A percentile compares a stretch with the other conserved stretches of the same genome.
phyloP scores from a whole-genome alignment of 2,797 vertebrate species.

The Malurus leucopterus region DNA sequence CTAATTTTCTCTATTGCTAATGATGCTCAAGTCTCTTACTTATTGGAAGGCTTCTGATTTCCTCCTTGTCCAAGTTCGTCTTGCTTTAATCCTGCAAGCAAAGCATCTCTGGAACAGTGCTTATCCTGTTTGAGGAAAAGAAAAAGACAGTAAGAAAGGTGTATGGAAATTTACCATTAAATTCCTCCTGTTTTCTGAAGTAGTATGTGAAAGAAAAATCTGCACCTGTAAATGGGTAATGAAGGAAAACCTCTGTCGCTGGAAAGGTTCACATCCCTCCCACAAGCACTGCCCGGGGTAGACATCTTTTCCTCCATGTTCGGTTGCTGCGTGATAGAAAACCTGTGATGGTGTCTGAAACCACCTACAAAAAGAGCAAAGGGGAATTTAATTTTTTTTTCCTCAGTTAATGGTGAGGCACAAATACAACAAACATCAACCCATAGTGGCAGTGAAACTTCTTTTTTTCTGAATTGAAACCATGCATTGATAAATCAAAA shows the following conservation, averaged over 20 bases:
- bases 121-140: constrained; percentile 83
- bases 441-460: neutral
- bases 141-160: neutral
- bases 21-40: constrained; percentile 74
- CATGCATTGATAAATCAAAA: neutral
- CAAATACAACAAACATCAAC: neutral
- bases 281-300: constrained; percentile 94
- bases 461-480: neutral
- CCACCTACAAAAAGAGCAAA: constrained; percentile 78
- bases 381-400: neutral
- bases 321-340: constrained; percentile 96
- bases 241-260: constrained; percentile 95
- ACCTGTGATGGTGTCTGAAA: constrained; percentile 96
- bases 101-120: constrained; percentile 96
- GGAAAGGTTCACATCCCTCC: constrained; percentile 96
- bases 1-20: neutral
- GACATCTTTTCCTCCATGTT: constrained; percentile 91
- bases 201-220: neutral
- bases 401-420: neutral
- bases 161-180: neutral
- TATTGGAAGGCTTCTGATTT: constrained; percentile 89
- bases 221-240: constrained; percentile 95
- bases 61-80: constrained; percentile 91
- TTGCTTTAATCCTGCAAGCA: constrained; percentile 92
- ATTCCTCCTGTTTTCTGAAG: neutral